These are phyloP conservation scores for Prionace glauca DNA, from an alignment of 2,797 vertebrate genomes.

Conservation along the genomic window DNA sequence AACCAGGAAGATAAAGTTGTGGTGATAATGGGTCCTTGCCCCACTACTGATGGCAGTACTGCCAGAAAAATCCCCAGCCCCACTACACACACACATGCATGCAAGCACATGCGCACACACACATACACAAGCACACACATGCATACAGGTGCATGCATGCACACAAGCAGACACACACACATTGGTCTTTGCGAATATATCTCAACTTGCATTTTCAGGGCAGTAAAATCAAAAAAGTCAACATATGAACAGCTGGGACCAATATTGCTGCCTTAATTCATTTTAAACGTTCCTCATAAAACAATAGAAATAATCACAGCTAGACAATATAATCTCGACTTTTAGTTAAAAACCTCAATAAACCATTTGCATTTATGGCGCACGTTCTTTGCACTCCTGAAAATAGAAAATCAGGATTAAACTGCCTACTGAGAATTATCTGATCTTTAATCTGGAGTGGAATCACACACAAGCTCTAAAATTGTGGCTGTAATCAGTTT, in stretches of 20 bases:
- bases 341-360: slow-evolving; percentile 24
- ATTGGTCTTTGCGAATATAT: not conserved
- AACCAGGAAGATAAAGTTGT: not conserved
- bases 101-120: too few relatives aligned
- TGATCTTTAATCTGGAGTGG: slow-evolving; percentile 34
- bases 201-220: not conserved
- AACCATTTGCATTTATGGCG: slow-evolving; percentile 1
- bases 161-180: too few relatives aligned
- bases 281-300: not conserved
- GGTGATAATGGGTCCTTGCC: not conserved
- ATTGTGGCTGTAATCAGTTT: slow-evolving; percentile 27
- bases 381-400: not conserved
- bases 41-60: not conserved
- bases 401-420: slow-evolving; percentile 30
- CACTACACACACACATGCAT: not conserved
- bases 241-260: not conserved
- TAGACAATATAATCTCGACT: not conserved
- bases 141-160: too few relatives aligned
- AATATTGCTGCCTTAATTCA: not conserved
- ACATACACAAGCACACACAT: not conserved
- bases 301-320: not conserved
- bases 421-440: slow-evolving; percentile 21
- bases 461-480: slow-evolving; percentile 16
- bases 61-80: not conserved
- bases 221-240: not conserved